These are phyloP conservation scores for Erebia palarica DNA, from an alignment of 2,888 invertebrate species.

Conservation along the genomic window DNA sequence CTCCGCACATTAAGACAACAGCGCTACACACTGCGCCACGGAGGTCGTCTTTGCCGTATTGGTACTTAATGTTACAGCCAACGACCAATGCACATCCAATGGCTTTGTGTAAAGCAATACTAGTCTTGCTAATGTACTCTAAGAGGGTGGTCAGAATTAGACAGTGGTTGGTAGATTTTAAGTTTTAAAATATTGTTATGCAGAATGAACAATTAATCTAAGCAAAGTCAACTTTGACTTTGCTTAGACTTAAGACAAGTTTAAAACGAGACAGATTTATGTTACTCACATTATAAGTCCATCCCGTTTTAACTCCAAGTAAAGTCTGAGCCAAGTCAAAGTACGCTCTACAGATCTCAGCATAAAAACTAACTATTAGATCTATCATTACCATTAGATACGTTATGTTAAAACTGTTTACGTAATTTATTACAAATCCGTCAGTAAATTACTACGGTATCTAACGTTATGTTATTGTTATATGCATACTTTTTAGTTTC, in stretches of 20 bases:
- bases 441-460: not conserved
- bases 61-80: not conserved
- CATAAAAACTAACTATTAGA: not conserved
- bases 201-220: constrained; percentile 1
- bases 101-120: too few relatives aligned
- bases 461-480: constrained; percentile 5
- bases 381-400: not conserved
- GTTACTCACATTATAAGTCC: too few relatives aligned
- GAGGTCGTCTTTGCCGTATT: too few relatives aligned
- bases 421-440: constrained; percentile 7
- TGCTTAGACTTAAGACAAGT: too few relatives aligned
- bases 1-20: too few relatives aligned
- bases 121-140: not conserved
- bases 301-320: too few relatives aligned
- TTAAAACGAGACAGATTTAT: too few relatives aligned
- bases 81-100: not conserved
- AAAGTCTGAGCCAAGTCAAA: too few relatives aligned
- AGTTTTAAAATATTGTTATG: not conserved
- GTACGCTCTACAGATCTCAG: too few relatives aligned
- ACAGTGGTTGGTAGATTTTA: not conserved
- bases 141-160: too few relatives aligned
- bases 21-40: too few relatives aligned
- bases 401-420: constrained; percentile 19
- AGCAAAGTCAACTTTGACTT: too few relatives aligned
- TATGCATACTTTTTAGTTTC: constrained; percentile 20